Evolutionary conservation across 2,888 invertebrate species (phyloP).

Genomic region (Dolichopus griseipennis): DNA sequence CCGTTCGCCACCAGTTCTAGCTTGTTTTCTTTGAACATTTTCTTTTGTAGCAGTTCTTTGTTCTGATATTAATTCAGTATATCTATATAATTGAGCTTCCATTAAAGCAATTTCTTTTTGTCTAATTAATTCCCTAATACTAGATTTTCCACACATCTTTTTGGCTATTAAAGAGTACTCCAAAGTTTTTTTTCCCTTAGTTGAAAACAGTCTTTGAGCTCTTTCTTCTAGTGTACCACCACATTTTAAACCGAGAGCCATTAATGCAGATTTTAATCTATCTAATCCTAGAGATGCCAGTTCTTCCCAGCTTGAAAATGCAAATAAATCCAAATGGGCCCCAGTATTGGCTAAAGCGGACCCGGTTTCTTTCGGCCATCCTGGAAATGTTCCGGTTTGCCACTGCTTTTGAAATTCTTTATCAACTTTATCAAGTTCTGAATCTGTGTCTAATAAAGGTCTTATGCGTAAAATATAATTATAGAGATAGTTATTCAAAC

Average conservation of each 20-base stretch:
- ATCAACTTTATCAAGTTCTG: constrained; percentile 67
- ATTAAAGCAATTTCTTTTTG: constrained; percentile 80
- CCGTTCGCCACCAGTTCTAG: constrained; percentile 85
- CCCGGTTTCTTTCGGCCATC: constrained; percentile 94
- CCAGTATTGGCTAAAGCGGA: constrained; percentile 90
- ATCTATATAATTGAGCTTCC: constrained; percentile 83
- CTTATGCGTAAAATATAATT: constrained; percentile 75
- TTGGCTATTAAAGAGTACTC: constrained; percentile 89
- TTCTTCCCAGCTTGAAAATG: constrained; percentile 95
- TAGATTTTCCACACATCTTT: constrained; percentile 56
- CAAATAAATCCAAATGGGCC: constrained; percentile 95
- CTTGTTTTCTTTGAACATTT: constrained; percentile 97
- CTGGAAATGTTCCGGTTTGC: constrained; percentile 82
- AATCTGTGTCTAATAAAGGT: constrained; percentile 74
- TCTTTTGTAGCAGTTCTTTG: constrained; percentile 90
- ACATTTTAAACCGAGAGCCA: constrained; percentile 95
- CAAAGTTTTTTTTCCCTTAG: constrained; percentile 87
- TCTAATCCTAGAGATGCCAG: constrained; percentile 93
- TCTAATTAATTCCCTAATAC: constrained; percentile 51
- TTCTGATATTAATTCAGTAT: constrained; percentile 73
- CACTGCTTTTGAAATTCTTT: constrained; percentile 79
- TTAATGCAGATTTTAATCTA: constrained; percentile 90
- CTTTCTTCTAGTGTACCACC: constrained; percentile 97
- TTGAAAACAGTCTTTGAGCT: constrained; percentile 90
- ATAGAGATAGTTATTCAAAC: constrained; percentile 75